A percentile compares a stretch with the other conserved stretches of the same genome.
Conservation (phyloP, 92 coral and sea anemone genomes). For the Parazoanthus darwini region DNA sequence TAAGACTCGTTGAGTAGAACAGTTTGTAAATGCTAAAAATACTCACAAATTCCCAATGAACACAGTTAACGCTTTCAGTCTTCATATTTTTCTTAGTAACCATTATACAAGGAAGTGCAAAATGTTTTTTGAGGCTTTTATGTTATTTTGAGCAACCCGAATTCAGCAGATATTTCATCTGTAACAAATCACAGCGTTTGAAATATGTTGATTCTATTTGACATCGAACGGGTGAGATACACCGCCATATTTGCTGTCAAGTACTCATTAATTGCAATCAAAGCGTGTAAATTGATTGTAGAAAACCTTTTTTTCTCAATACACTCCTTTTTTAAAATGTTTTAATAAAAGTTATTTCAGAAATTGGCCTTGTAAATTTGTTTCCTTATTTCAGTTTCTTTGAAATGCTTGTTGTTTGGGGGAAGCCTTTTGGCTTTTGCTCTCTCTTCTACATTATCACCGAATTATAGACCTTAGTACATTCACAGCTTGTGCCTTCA, state of each 20-base stretch:
- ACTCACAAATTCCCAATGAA: neutral
- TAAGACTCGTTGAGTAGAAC: neutral
- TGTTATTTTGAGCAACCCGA: neutral
- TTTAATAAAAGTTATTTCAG: neutral
- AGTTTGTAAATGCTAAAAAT: neutral
- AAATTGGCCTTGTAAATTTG: too few relatives aligned
- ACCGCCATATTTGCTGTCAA: neutral
- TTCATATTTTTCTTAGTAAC: neutral
- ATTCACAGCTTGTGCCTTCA: neutral
- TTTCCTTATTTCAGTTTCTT: too few relatives aligned
- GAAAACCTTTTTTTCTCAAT: neutral
- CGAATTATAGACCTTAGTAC: neutral
- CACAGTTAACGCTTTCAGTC: neutral
- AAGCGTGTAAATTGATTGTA: too few relatives aligned
- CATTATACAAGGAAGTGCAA: neutral
- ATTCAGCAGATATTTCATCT: neutral
- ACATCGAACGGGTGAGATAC: neutral
- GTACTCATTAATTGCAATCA: neutral
- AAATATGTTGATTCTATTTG: too few relatives aligned
- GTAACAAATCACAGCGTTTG: neutral
- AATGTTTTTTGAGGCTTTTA: too few relatives aligned
- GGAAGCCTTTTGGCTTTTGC: neutral
- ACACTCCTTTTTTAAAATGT: neutral
- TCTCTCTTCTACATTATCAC: neutral
- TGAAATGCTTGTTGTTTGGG: neutral